phyloP scores from a whole-genome alignment of 1,140 invertebrate genomes.

The Ridgeia piscesae region DNA sequence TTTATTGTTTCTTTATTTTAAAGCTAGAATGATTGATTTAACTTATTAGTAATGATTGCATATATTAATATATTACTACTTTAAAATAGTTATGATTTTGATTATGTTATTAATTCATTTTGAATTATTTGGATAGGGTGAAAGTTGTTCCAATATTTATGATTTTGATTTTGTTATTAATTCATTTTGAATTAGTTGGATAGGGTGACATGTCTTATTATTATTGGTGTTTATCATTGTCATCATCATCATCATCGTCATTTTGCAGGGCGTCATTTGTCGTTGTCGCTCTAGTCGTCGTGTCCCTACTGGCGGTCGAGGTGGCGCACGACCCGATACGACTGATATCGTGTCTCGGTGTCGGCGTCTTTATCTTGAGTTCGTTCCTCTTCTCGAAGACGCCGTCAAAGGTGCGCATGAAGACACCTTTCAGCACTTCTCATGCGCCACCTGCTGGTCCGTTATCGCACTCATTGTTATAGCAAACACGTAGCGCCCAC shows the following conservation, averaged over 20 bases:
- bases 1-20: no score
- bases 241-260: neutral
- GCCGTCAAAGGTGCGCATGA: neutral
- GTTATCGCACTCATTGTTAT: neutral
- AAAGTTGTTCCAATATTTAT: no score
- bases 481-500: neutral
- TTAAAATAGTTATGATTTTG: no score
- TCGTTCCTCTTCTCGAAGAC: neutral
- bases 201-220: no score
- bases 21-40: no score
- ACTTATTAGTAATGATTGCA: no score
- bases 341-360: neutral
- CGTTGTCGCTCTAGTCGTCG: neutral
- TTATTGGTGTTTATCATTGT: no score
- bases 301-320: neutral
- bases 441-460: neutral
- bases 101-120: no score
- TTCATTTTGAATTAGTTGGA: no score
- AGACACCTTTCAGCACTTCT: neutral
- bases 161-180: no score
- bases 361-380: neutral
- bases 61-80: no score
- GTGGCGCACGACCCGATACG: neutral
- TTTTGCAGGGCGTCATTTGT: neutral
- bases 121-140: no score